Evolutionary conservation across 2,888 invertebrate species (phyloP), one percentile per base, ranked within the genome.

Genomic region (Xestia c-nigrum): DNA sequence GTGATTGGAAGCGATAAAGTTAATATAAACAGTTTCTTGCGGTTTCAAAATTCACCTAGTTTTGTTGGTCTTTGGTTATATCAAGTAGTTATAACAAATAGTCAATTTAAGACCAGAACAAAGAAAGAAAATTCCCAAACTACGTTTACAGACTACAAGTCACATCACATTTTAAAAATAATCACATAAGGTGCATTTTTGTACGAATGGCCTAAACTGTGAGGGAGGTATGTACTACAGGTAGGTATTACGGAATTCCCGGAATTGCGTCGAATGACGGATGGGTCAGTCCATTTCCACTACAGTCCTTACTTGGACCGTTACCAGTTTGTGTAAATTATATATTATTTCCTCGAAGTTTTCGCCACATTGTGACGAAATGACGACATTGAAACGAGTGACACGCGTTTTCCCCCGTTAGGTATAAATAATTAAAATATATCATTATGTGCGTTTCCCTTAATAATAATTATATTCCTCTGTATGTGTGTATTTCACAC

Each of bases 331-430:
- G 43, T 64, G 24, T n/a, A 52, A n/a, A 21, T 71, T 19, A 16
- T 19, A 24, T 47, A 40, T 71, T 65, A 57, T 65, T 80, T 84
- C 67, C 43, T 57, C 16, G 19, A 71, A 75, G 12, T 75, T 43
- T 46, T 47, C 43, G 43, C 19, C 24, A 47, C 50, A 24, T 24
- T 59, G 52, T 82, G 72, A 68, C 77, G 38, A 31, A 24, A 24
- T 70, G 31, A 46, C 52, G 38, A 78, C 57, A 52, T 2, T 57
- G 55, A 43, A 21, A 47, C 5, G 14, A 19, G 3, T 3, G n/a
- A 12, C 31, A 40, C 47, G 21, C 24, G 38, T 57, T 24, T 52
- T 47, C 40, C 77, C 46, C 9, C n/a, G 19, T 57, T 47, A 38
- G 9, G 12, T 43, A 43, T 21, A 43, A 10, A 63, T 63, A 55